Percentiles rank a stretch among this genome's conserved stretches.
Conservation (phyloP, 2,113 vertebrate species). For the Setophaga petechia region DNA sequence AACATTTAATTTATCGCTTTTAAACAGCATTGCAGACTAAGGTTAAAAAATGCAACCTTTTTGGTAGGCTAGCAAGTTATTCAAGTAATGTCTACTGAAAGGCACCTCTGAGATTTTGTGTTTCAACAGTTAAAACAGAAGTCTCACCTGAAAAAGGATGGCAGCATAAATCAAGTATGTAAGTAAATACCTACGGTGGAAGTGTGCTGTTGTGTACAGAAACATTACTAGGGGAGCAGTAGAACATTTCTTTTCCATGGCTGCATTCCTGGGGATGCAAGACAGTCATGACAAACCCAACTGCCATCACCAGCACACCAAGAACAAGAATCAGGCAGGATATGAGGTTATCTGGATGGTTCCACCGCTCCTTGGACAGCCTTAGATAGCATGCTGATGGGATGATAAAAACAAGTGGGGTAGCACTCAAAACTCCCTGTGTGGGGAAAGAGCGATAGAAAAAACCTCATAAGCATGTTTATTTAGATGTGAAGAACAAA, state of each 20-base stretch:
- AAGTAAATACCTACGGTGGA: slow-evolving; percentile 37
- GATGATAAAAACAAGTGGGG: slow-evolving; percentile 93
- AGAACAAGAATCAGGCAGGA: slow-evolving; percentile 78
- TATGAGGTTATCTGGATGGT: slow-evolving; percentile 80
- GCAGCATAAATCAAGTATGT: not conserved
- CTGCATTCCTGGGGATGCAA: slow-evolving; percentile 86
- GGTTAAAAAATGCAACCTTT: not conserved
- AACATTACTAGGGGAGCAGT: slow-evolving; percentile 81
- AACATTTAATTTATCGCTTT: not conserved
- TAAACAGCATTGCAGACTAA: not conserved
- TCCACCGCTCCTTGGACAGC: slow-evolving; percentile 84
- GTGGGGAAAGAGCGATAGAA: slow-evolving; percentile 39
- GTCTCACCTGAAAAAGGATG: not conserved
- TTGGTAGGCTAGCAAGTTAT: not conserved
- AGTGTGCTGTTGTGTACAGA: slow-evolving; percentile 72
- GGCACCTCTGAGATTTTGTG: not conserved
- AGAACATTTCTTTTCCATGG: slow-evolving; percentile 92
- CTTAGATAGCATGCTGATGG: slow-evolving; percentile 91
- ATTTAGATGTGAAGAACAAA: not conserved
- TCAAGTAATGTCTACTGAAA: not conserved
- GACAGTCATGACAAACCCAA: slow-evolving; percentile 82
- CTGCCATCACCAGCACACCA: slow-evolving; percentile 86
- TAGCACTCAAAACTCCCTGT: slow-evolving; percentile 90
- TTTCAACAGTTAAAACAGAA: not conserved
- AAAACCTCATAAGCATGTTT: not conserved